A percentile compares a stretch with the other conserved stretches of the same genome.
phyloP scores from a whole-genome alignment of 1,140 invertebrate species.

The Sycophaga agraensis region DNA sequence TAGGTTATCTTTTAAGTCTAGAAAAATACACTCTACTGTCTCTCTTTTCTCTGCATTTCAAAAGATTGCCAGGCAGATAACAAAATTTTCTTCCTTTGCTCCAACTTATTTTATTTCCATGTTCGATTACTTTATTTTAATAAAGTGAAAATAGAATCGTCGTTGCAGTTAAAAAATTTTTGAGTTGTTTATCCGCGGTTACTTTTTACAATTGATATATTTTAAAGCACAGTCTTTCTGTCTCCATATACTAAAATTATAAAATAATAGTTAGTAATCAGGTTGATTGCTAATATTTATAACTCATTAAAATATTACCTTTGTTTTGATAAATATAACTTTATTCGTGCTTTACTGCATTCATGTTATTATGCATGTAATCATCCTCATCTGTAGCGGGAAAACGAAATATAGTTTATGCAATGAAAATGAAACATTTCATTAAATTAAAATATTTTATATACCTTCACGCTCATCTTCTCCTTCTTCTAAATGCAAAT shows the following conservation, averaged over 20 bases:
- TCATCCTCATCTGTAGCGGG: constrained; percentile 47
- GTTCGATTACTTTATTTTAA: not conserved
- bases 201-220: constrained; percentile 2
- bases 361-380: constrained; percentile 46
- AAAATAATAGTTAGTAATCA: constrained; percentile 3
- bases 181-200: too few species aligned
- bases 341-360: constrained; percentile 43
- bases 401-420: not conserved
- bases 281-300: too few species aligned
- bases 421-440: not conserved
- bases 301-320: constrained; percentile 7
- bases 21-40: constrained; percentile 50
- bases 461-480: constrained; percentile 55
- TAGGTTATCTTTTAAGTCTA: constrained; percentile 31
- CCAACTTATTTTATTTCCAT: not conserved
- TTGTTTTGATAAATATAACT: too few species aligned
- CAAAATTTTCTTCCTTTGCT: not conserved
- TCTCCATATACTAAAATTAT: constrained; percentile 15
- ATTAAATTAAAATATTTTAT: not conserved
- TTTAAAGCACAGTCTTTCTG: constrained; percentile 18
- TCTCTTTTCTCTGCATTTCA: constrained; percentile 14
- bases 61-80: not conserved
- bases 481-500: constrained; percentile 44
- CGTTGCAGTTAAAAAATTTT: not conserved
- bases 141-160: constrained; percentile 14